Base-by-base conservation (phyloP, 30 jellyfish, hydroid and myxozoan species). In the Sanderia malayensis region DNA sequence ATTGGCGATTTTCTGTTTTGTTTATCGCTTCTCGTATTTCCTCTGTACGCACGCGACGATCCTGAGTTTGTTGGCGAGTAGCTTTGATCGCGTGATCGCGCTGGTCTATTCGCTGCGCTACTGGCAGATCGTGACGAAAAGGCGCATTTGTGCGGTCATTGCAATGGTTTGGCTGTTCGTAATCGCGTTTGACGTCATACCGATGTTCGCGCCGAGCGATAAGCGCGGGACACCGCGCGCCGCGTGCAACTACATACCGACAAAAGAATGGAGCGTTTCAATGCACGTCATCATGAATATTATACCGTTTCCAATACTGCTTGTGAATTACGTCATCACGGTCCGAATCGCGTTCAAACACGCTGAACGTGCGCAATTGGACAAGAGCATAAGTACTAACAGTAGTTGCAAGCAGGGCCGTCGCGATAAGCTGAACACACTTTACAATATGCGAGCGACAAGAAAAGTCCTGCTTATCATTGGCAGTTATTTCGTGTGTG, bases 401-500 rank as follows among this genome's bases (percentile, higher is more conserved):
- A 68, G 46, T 27, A 10, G 33, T 19, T 53, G 69, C 62, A 18
- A 32, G 26, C 58, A 33, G 52, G 46, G 72, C 27, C 73, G 84
- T 8, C 57, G 70, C 27, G 86, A 74, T 15, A 70, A 79, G 60
- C 41, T 70, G 20, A 30, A 62, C 44, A 64, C 65, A 23, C 0
- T 82, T 0, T 67, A 72, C 72, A 66, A 83, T 20, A 67, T 86
- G 57, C 83, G 88, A 27, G 96, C 96, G 4, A 86, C 96, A n/a
- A 82, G 61, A 61, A 86, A 70, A 41, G 85, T 77, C 44, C 58
- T 60, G 22, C 45, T 71, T 72, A 77, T 86, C 58, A 76, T 86
- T 71, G 96, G 96, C 13, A 49, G 93, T 31, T 86, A 76, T 31
- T 61, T 86, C 73, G 19, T 78, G 7, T 86, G 93, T 46, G 86